phyloP scores from a whole-genome alignment of 92 coral and sea anemone species.

The Zoanthus gigantus region DNA sequence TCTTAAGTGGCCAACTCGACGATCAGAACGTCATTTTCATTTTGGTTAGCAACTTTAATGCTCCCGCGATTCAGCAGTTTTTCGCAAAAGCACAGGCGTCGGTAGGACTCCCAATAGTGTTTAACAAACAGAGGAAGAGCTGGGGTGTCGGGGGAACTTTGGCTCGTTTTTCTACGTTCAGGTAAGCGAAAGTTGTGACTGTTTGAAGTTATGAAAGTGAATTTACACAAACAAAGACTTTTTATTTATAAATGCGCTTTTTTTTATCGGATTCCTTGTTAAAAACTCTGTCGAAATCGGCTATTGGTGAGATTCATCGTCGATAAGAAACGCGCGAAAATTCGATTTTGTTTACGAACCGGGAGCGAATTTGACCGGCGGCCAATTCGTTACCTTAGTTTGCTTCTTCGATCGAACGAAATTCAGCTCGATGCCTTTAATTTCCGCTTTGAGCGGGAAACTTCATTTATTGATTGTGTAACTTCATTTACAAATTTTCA shows the following conservation, averaged over 20 bases:
- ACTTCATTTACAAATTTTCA: background rate
- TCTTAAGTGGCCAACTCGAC: background rate
- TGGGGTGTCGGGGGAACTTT: background rate
- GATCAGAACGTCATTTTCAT: constrained; percentile 4
- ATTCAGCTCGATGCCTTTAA: background rate
- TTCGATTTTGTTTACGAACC: constrained; percentile 31
- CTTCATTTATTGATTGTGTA: constrained; percentile 14
- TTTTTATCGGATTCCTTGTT: background rate
- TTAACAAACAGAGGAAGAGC: constrained; percentile 16
- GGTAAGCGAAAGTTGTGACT: background rate
- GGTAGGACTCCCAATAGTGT: background rate
- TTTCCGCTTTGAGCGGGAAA: constrained; percentile 13
- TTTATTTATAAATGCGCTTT: constrained; percentile 8
- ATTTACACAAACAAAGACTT: constrained; percentile 11
- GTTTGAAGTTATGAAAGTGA: constrained; percentile 10
- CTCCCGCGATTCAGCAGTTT: background rate
- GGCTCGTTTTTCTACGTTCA: constrained; percentile 19
- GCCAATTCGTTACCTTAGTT: constrained; percentile 18
- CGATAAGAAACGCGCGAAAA: constrained; percentile 11
- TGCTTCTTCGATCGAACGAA: background rate
- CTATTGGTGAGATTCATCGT: background rate
- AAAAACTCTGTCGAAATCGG: background rate
- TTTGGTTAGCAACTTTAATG: background rate
- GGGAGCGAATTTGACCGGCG: background rate
- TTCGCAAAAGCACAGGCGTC: constrained; percentile 9